phyloP scores from a whole-genome alignment of 2,797 vertebrate genomes.

The Malurus leucopterus region DNA sequence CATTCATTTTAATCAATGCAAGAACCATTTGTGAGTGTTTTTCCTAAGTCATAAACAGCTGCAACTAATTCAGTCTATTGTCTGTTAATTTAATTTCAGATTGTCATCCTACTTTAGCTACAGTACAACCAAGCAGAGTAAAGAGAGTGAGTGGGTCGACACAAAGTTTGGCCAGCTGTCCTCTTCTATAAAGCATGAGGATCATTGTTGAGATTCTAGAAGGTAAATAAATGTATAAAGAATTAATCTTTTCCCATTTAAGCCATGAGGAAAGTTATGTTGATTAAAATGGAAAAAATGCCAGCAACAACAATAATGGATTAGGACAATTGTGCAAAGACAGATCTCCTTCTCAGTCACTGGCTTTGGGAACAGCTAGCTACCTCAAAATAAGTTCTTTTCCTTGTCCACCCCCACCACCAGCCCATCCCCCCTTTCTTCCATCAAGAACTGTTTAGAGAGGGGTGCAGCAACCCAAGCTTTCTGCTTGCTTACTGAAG shows the following conservation, averaged over 20 bases:
- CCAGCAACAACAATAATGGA: neutral
- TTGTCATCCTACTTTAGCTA: neutral
- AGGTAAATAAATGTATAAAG: neutral
- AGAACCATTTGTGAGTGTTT: neutral
- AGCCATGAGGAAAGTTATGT: neutral
- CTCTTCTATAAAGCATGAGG: neutral
- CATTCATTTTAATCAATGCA: neutral
- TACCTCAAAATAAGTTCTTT: neutral
- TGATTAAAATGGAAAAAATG: neutral
- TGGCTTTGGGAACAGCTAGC: neutral
- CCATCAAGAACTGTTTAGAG: neutral
- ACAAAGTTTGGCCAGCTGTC: neutral
- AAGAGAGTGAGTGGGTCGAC: neutral
- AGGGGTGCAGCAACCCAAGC: neutral
- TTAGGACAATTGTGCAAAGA: neutral
- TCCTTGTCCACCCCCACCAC: neutral
- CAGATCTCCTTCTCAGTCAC: neutral
- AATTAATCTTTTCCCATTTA: neutral
- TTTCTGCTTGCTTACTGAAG: neutral
- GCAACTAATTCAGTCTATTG: neutral
- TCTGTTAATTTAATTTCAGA: neutral
- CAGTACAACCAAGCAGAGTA: neutral
- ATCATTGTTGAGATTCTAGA: neutral
- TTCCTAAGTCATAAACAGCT: neutral
- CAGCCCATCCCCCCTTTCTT: neutral